Evolutionary conservation across 2,797 vertebrate genomes (phyloP).

Genomic region (Gila robusta): DNA sequence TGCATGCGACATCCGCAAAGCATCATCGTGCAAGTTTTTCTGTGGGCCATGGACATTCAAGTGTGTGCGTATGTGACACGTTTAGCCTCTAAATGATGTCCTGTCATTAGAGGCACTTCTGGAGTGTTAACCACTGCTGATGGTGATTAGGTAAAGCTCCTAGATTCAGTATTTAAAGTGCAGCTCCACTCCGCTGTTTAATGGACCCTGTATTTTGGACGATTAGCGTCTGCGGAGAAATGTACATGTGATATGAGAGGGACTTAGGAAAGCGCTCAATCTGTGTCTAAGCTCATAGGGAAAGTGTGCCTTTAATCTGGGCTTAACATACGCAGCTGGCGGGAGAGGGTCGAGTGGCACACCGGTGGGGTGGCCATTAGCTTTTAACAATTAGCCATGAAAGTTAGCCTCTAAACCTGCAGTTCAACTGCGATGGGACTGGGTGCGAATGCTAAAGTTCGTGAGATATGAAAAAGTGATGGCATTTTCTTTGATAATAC

Average conservation of each 20-base stretch:
- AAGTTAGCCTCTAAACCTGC: conserved; percentile 55
- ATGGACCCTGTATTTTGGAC: conserved; percentile 72
- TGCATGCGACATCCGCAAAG: neutral
- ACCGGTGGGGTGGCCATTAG: conserved; percentile 57
- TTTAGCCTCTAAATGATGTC: conserved; percentile 52
- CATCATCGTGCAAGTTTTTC: conserved; percentile 17
- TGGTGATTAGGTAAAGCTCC: conserved; percentile 70
- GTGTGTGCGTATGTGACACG: conserved; percentile 42
- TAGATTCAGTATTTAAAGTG: conserved; percentile 57
- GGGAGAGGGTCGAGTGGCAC: conserved; percentile 29
- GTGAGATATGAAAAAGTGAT: neutral
- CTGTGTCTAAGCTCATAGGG: conserved; percentile 80
- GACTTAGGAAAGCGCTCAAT: conserved; percentile 75
- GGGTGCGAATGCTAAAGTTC: neutral
- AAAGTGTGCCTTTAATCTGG: conserved; percentile 79
- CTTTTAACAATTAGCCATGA: conserved; percentile 57
- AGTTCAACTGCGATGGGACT: conserved; percentile 1
- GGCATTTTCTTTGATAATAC: conserved; percentile 11
- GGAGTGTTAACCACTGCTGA: conserved; percentile 71
- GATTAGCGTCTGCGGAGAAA: conserved; percentile 77
- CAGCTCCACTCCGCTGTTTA: conserved; percentile 63
- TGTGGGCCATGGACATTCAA: conserved; percentile 24
- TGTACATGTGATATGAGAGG: conserved; percentile 79
- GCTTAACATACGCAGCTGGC: conserved; percentile 68
- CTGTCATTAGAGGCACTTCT: conserved; percentile 70